Conservation (phyloP, 2,888 invertebrate genomes). For the Branchipolynoe longqiensis region DNA sequence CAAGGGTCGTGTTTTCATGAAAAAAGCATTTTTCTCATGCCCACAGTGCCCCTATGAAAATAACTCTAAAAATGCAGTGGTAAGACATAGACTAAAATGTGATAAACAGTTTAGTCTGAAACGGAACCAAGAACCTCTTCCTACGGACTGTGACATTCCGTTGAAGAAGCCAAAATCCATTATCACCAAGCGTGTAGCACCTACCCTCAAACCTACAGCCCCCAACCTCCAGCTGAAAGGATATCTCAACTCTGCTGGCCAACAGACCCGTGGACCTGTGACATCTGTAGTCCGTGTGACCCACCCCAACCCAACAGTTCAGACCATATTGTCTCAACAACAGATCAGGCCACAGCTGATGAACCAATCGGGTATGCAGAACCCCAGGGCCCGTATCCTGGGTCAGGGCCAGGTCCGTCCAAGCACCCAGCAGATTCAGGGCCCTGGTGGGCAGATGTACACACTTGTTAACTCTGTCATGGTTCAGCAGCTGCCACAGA, state of each 20-base stretch:
- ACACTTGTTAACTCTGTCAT: conserved; percentile 47
- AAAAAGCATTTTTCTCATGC: conserved; percentile 86
- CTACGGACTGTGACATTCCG: conserved; percentile 66
- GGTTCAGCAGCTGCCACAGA: not conserved
- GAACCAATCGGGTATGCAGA: conserved; percentile 11
- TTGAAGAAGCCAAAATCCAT: conserved; percentile 55
- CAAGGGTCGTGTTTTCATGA: conserved; percentile 91
- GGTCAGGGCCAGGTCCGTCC: not conserved
- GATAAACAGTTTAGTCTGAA: conserved; percentile 94
- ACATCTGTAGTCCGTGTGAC: conserved; percentile 22
- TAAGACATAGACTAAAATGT: conserved; percentile 93
- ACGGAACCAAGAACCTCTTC: conserved; percentile 88
- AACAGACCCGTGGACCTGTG: not conserved
- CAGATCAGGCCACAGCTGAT: not conserved
- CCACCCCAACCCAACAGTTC: conserved; percentile 37
- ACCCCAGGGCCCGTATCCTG: not conserved
- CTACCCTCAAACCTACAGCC: not conserved
- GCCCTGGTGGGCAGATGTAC: conserved; percentile 59
- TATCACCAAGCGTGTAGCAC: not conserved
- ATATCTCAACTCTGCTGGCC: not conserved
- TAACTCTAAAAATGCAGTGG: conserved; percentile 94
- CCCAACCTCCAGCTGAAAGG: conserved; percentile 19
- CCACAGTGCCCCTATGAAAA: conserved; percentile 95
- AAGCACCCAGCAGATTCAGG: conserved; percentile 45
- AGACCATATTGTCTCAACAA: conserved; percentile 31